Base-by-base conservation (phyloP, 2,113 vertebrate genomes). In the Miniopterus natalensis region DNA sequence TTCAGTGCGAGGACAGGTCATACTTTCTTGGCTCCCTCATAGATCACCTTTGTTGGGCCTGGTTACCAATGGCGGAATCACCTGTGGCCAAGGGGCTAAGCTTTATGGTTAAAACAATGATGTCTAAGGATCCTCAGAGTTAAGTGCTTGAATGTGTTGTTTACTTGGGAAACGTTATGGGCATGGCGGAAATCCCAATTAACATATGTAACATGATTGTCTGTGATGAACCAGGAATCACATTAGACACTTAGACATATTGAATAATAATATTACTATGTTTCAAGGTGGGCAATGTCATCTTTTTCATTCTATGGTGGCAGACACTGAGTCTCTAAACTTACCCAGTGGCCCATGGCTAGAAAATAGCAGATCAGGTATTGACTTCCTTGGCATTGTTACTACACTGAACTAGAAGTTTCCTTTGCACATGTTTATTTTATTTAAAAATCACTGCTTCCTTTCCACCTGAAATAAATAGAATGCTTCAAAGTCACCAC, bases 401-500 rank as follows among this genome's bases (percentile, higher is more conserved):
- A 66, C 66, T 65, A 27, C 6, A 68, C 29, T 90, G 73, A 86
- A 81, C 61, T 63, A 88, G 61, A 90, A 90, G 59, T 90, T 96
- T 92, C 59, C 81, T 97, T 95, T 74, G 40, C 17, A 83, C 73
- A 45, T 96, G 68, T 86, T 96, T 94, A 95, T 95, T 95, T 90
- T 96, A 92, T 89, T 96, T 93, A 80, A 96, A 96, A 90, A 36
- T 59, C 18, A 66, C 66, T 78, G 57, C 65, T 86, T 49, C 18
- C 27, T 95, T 88, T 90, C 73, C 90, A 95, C 88, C 92, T 97
- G 84, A 92, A 96, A 95, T 95, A 97, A 97, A 96, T 86, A 96
- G 95, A 97, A 79, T 78, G 83, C 90, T 97, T 95, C 94, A 97
- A 97, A 97, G 96, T 95, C 90, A 84, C 84, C 83, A 95, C 83